Percentiles rank a stretch among this genome's conserved stretches.
Conservation (phyloP, 2,113 vertebrate genomes). For the Crotophaga sulcirostris region DNA sequence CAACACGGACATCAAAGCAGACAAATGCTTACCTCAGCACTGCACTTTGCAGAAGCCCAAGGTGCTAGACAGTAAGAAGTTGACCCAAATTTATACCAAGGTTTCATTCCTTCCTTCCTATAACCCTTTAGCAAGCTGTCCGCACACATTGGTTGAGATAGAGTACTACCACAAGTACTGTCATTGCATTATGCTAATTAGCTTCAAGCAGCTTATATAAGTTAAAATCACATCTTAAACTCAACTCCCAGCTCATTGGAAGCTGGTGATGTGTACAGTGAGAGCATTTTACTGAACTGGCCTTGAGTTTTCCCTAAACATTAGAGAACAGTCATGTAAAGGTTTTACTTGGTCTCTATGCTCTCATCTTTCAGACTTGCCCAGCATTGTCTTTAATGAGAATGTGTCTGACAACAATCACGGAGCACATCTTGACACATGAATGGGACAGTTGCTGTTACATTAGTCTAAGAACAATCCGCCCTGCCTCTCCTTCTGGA, state of each 20-base stretch:
- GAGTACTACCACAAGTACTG: neutral
- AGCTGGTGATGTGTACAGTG: neutral
- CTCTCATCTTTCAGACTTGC: neutral
- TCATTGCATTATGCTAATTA: constrained; percentile 23
- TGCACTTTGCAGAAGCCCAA: neutral
- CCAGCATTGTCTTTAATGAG: neutral
- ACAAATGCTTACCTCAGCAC: neutral
- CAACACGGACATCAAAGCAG: neutral
- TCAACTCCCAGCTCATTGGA: neutral
- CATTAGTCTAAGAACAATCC: neutral
- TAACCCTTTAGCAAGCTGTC: neutral
- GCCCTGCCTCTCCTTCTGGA: neutral
- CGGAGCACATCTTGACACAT: fast-evolving
- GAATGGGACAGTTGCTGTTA: neutral
- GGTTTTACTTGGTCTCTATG: neutral
- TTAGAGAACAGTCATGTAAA: neutral
- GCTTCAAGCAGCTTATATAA: neutral
- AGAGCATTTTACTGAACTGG: neutral
- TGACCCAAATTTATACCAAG: neutral
- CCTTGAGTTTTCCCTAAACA: neutral
- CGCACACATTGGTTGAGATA: neutral
- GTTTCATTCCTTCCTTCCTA: constrained; percentile 10
- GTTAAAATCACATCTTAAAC: neutral
- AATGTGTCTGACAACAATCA: fast-evolving
- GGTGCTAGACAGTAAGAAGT: neutral